Base-by-base conservation (phyloP, 2,797 vertebrate genomes). In the Paguma larvata region DNA sequence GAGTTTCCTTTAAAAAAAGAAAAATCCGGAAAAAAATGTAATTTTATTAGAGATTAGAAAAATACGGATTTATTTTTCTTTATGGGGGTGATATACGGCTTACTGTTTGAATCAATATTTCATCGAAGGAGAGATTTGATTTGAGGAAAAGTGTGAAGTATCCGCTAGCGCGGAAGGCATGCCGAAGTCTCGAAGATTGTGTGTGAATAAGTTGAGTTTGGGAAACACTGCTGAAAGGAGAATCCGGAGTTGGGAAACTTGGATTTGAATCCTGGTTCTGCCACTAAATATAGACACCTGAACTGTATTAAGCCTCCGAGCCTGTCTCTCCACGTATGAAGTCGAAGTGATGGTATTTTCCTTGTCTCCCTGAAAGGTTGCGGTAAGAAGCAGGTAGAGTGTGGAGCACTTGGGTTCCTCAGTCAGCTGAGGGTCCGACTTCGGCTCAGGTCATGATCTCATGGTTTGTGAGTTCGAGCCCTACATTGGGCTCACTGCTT, bases 91-190 rank as follows among this genome's bases (percentile, higher is more conserved):
- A 88, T 73, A 73, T 5, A 75, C 73, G 91, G n/a, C 27, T 95
- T 87, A 75, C 72, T 84, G 77, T 96, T 95, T 65, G 14, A 59
- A 30, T 87, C 65, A 78, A 78, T 82, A 83, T 95, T 87, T 94
- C 75, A 80, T 0, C 85, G 59, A 96, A 72, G 30, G 89, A 82
- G 70, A 73, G 67, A 84, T 16, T 90, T 79, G 32, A 56, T 70
- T 92, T 41, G 82, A 95, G 75, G 83, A 88, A 87, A 89, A 96
- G 88, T 41, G 48, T 19, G 10, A 97, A 93, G 59, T 79, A 80
- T 79, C 38, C 48, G 53, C 41, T 56, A 89, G 6, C 56, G 3
- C 25, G 38, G 25, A 85, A 89, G 21, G 3, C 27, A 3, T n/a
- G 18, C 32, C 56, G 32, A 85, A 91, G 34, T 72, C 53, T 92